These are phyloP conservation scores for Delphinus delphis DNA, from an alignment of 2,113 vertebrate genomes.

Conservation along the genomic window DNA sequence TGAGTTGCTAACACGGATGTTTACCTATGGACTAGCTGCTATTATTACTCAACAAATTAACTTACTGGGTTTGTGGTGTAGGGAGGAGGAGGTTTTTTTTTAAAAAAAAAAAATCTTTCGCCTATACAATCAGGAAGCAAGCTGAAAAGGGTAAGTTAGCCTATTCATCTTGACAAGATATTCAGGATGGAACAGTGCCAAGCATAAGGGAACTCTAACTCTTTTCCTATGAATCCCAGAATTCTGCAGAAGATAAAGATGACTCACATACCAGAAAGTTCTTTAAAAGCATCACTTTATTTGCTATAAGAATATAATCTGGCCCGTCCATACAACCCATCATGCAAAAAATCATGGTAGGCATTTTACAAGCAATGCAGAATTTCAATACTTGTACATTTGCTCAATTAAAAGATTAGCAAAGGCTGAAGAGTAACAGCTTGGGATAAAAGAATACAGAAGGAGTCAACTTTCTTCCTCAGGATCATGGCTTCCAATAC, in stretches of 20 bases:
- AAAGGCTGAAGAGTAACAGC: conserved; percentile 28
- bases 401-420: conserved; percentile 40
- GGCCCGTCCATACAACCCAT: conserved; percentile 61
- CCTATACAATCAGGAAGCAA: not conserved
- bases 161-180: conserved; percentile 1
- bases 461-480: not conserved
- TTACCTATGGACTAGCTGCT: not conserved
- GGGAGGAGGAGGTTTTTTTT: not conserved
- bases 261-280: conserved; percentile 38
- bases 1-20: not conserved
- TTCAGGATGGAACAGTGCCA: not conserved
- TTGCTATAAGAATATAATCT: conserved; percentile 74
- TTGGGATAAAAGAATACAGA: not conserved
- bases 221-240: conserved; percentile 19
- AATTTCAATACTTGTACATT: conserved; percentile 33
- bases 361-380: conserved; percentile 58
- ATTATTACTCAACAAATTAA: not conserved
- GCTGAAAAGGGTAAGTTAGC: not conserved
- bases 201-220: not conserved
- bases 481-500: not conserved
- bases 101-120: not conserved
- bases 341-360: conserved; percentile 47
- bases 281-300: conserved; percentile 75
- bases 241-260: conserved; percentile 45
- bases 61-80: not conserved